Evolutionary conservation across 2,888 invertebrate genomes (phyloP), one percentile per base, ranked within the genome.

Genomic region (Drosophila robusta): DNA sequence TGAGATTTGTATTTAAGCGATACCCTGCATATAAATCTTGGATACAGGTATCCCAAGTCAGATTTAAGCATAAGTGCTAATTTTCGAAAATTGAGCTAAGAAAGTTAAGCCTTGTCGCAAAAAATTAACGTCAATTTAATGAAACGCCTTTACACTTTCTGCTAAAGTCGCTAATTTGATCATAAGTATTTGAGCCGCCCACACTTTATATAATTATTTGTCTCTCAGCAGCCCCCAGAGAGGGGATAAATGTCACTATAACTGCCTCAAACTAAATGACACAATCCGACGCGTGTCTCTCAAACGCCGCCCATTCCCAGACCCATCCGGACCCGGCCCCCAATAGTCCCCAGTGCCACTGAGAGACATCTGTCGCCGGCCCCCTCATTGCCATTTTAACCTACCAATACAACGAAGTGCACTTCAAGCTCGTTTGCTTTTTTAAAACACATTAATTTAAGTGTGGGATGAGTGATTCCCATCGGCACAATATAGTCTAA

Each of bases 401-500:
- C 42, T 42, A 78, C 72, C 41, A 54, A 60, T 50, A 86, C 68
- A 55, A 45, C 29, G 57, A 47, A 65, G 66, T 73, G 86, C 76
- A 81, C 47, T 75, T 69, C 36, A 72, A 70, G 65, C 68, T 71
- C 64, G 58, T 67, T 54, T 52, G 62, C 63, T 39, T 69, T 69
- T 69, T 71, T 67, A 64, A 72, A 67, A 67, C 64, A 50, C 64
- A 44, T 32, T 41, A 67, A 78, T 51, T 67, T 56, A 62, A 50
- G 63, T 67, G 83, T 76, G 69, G 67, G 86, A 70, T 85, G 86
- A 79, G 71, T 49, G 57, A 73, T 79, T 85, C 70, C 52, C 52
- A 76, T 60, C 26, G 36, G 24, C 46, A 22, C 39, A 36, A 46
- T 55, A 52, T 54, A 57, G 29, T 42, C 50, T 51, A 58, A 58